phyloP scores from a whole-genome alignment of 2,113 vertebrate species.

The Silurus glanis region DNA sequence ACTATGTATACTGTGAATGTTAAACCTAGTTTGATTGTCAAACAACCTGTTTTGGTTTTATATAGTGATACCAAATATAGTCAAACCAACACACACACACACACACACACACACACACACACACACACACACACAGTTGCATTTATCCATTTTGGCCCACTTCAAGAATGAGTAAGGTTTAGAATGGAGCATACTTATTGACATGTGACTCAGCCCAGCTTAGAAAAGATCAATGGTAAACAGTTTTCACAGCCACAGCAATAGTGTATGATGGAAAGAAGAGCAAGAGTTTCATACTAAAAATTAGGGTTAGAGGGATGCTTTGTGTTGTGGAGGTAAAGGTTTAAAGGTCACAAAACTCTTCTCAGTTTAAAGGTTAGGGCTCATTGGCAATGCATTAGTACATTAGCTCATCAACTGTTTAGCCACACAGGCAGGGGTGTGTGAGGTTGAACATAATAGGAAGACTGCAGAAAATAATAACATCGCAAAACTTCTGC shows the following conservation, averaged over 20 bases:
- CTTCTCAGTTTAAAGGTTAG: slow-evolving; percentile 44
- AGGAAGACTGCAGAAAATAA: slow-evolving; percentile 63
- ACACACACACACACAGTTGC: slow-evolving; percentile 13
- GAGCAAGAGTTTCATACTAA: slow-evolving; percentile 28
- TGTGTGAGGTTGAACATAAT: slow-evolving; percentile 28
- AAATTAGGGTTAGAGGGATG: slow-evolving; percentile 12
- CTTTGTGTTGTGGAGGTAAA: neutral
- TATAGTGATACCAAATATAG: neutral
- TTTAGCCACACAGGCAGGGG: neutral
- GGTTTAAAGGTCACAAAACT: neutral
- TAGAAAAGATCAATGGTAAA: slow-evolving; percentile 21
- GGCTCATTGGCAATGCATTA: slow-evolving; percentile 61
- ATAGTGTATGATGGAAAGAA: slow-evolving; percentile 23
- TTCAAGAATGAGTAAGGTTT: slow-evolving; percentile 13
- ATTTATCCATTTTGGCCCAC: neutral
- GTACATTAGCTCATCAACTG: slow-evolving; percentile 57
- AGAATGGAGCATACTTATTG: slow-evolving; percentile 39
- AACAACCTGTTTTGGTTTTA: neutral
- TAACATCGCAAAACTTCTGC: slow-evolving; percentile 52
- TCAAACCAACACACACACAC: neutral
- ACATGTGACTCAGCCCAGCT: slow-evolving; percentile 9
- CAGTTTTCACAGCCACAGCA: slow-evolving; percentile 23
- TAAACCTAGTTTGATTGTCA: too few relatives aligned
- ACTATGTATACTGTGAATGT: too few relatives aligned
- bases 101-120: slow-evolving; percentile 45